These are phyloP conservation scores for Balanococcus diminutus DNA, from an alignment of 2,888 invertebrate species.

Conservation along the genomic window DNA sequence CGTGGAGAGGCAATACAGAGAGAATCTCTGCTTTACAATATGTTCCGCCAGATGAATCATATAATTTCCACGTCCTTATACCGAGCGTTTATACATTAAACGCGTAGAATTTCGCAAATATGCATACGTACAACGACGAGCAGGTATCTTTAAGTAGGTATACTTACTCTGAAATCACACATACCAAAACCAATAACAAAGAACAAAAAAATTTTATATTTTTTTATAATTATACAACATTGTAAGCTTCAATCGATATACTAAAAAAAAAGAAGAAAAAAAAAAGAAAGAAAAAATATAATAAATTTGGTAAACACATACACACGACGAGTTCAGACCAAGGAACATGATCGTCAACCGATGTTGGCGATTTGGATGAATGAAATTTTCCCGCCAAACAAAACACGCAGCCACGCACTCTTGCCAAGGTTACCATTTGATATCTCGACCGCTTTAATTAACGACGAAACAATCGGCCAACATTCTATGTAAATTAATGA, in stretches of 20 bases:
- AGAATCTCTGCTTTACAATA: slow-evolving; percentile 20
- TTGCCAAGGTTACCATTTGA: too few relatives aligned
- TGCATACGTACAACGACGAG: neutral
- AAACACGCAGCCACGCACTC: neutral
- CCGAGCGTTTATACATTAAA: neutral
- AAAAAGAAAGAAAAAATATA: neutral
- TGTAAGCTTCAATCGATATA: neutral
- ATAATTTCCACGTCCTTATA: slow-evolving; percentile 37
- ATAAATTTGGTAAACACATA: slow-evolving; percentile 26
- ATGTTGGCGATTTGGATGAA: slow-evolving; percentile 18
- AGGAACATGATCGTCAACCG: slow-evolving; percentile 30
- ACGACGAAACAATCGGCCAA: slow-evolving; percentile 35
- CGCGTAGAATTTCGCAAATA: slow-evolving; percentile 18
- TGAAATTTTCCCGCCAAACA: slow-evolving; percentile 18
- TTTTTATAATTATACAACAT: slow-evolving; percentile 6
- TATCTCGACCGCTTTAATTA: slow-evolving; percentile 5
- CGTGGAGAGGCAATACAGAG: neutral
- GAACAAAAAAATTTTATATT: slow-evolving; percentile 16
- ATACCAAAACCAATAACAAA: neutral
- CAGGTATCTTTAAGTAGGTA: neutral
- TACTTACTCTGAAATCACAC: neutral
- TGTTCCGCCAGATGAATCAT: slow-evolving; percentile 40
- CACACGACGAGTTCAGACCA: neutral
- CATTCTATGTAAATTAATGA: slow-evolving; percentile 29
- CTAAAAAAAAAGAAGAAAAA: neutral